Percentiles rank a stretch among this genome's conserved stretches.
Conservation (phyloP, 2,888 invertebrate genomes). For the Eristalinus sepulchralis region DNA sequence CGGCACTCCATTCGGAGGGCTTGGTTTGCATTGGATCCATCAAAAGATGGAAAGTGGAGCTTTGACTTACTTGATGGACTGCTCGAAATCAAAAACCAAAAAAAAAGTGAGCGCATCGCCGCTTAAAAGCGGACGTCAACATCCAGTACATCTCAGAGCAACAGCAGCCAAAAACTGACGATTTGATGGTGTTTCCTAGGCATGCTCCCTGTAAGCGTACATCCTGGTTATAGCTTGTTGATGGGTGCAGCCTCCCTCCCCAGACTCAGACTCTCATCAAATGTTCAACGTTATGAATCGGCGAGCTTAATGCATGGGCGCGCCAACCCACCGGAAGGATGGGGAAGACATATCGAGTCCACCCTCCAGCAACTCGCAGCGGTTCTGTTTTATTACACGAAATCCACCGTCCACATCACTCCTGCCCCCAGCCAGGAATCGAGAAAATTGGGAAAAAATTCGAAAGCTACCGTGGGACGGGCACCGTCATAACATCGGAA, state of each 20-base stretch:
- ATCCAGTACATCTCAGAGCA: constrained; percentile 13
- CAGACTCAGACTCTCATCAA: constrained; percentile 9
- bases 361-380: constrained; percentile 4
- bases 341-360: too few species aligned
- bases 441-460: constrained; percentile 6
- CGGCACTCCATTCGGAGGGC: too few species aligned
- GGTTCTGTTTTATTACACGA: neutral
- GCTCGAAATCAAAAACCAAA: neutral
- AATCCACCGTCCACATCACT: neutral
- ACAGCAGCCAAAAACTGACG: constrained; percentile 1
- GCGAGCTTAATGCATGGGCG: neutral
- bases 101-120: neutral
- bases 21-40: neutral
- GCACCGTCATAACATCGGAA: neutral
- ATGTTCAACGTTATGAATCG: constrained; percentile 5
- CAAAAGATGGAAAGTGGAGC: constrained; percentile 9
- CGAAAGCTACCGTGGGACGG: neutral
- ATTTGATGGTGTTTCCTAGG: neutral
- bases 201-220: constrained; percentile 2
- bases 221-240: constrained; percentile 28
- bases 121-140: constrained; percentile 7
- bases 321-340: neutral
- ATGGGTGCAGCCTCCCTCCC: neutral
- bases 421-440: neutral
- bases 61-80: constrained; percentile 1